Conservation (phyloP, 1,140 invertebrate genomes). For the Nephila pilipes region DNA sequence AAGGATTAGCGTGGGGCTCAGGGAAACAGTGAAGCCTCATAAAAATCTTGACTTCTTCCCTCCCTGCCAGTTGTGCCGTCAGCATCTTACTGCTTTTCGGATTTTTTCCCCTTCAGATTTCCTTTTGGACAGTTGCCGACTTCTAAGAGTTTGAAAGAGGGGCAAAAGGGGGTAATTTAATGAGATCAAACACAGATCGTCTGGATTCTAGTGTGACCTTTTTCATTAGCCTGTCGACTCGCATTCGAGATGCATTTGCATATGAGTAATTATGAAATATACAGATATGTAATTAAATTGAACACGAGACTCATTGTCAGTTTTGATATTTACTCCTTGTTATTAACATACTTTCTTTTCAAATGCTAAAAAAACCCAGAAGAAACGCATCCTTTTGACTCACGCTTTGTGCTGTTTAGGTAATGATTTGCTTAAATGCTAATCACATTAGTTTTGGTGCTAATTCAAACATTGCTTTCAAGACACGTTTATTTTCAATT, state of each 20-base stretch:
- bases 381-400: no score
- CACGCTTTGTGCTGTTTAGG: no score
- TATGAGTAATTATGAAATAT: conserved; percentile 32
- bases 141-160: background rate
- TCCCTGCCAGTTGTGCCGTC: background rate
- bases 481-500: no score
- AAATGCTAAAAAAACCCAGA: no score
- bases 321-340: no score
- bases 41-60: background rate
- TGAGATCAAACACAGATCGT: conserved; percentile 59
- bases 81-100: background rate
- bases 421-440: no score
- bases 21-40: conserved; percentile 40
- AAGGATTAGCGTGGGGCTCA: conserved; percentile 31
- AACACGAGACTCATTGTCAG: no score
- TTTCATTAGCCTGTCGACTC: background rate
- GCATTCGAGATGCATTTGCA: conserved; percentile 29
- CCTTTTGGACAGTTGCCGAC: conserved; percentile 44
- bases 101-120: background rate
- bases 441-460: no score
- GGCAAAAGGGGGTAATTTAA: conserved; percentile 42
- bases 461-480: no score
- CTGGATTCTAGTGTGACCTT: conserved; percentile 25
- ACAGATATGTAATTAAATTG: conserved; percentile 49
- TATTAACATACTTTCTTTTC: no score